Evolutionary conservation across 2,797 vertebrate genomes (phyloP), one percentile per base, ranked within the genome.

Genomic region (Brachyrhaphis roseni): DNA sequence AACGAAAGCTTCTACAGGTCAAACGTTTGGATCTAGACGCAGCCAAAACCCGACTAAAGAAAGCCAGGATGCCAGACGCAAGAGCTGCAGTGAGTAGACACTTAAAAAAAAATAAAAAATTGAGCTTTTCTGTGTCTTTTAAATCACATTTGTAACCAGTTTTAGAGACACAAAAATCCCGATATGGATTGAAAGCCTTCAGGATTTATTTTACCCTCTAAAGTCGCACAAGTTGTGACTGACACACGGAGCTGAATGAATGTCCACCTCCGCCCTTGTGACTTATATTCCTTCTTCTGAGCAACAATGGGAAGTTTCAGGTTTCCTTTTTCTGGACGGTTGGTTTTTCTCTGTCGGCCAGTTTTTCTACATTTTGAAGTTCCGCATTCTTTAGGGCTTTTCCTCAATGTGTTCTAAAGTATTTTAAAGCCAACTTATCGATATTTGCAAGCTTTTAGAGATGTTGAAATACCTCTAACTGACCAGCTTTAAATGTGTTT

Each of bases 1-100:
- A 99, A 91, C 95, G 97, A 71, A 99, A 99, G 92, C 94, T 99
- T 23, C 95, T 99, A 87, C 97, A 98, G 88, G 98, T 98, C 87
- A 99, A 99, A 91, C 97, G 98, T 57, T 87, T 99, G 94, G 98
- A 99, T 92, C 95, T 99, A 93, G 98, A 99, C 91, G 98, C 98
- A 46, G 98, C 98, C 74, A 99, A 99, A 95, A 98, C 98, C 43
- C 96, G 97, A 85, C 92, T 99, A 89, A 99, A 98, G 96, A 99
- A 99, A 92, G 98, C 98, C 86, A 97, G 97, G 94, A 95, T 98
- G 95, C 88, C 96, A 74, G 98, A 99, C 79, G 96, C 97, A 75
- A 96, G 95, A 95, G 97, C 96, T 86, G 96, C 95, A 77, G 98
- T 99, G 93, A 97, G 97, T 96, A 82, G 13, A n/a, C 5, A 8